Percentiles rank a stretch among this genome's conserved stretches.
These are phyloP conservation scores for Mythimna ferrago DNA, from an alignment of 2,888 invertebrate species.

Conservation along the genomic window DNA sequence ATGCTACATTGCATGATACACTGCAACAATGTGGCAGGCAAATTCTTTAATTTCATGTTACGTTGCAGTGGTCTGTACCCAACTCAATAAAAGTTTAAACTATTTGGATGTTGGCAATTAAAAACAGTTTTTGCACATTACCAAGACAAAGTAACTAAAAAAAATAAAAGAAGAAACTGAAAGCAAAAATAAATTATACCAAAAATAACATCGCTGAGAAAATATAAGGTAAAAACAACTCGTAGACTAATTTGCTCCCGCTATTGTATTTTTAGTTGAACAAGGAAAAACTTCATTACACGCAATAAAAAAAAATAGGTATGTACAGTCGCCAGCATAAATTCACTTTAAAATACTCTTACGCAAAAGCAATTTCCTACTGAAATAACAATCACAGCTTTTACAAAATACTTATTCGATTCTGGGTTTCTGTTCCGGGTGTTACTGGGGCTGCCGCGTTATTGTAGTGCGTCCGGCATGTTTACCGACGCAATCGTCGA, in stretches of 20 bases:
- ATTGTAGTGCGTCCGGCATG: no score
- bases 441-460: no score
- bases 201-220: conserved; percentile 29
- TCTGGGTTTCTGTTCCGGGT: no score
- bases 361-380: not conserved
- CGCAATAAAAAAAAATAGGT: conserved; percentile 35
- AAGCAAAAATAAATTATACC: conserved; percentile 14
- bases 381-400: not conserved
- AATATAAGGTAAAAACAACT: conserved; percentile 39
- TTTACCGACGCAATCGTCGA: no score
- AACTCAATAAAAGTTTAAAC: not conserved
- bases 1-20: no score
- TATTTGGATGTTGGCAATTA: not conserved
- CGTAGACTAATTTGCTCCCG: conserved; percentile 48
- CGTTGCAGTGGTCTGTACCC: no score
- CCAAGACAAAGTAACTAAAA: conserved; percentile 14
- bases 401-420: not conserved
- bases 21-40: no score
- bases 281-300: conserved; percentile 57
- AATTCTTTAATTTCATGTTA: no score
- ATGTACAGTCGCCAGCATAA: not conserved
- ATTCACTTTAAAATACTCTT: not conserved
- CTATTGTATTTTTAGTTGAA: conserved; percentile 63
- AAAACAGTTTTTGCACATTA: not conserved
- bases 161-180: not conserved